Evolutionary conservation across 2,888 invertebrate species (phyloP), one percentile per base, ranked within the genome.

Genomic region (Drosophila leonis): DNA sequence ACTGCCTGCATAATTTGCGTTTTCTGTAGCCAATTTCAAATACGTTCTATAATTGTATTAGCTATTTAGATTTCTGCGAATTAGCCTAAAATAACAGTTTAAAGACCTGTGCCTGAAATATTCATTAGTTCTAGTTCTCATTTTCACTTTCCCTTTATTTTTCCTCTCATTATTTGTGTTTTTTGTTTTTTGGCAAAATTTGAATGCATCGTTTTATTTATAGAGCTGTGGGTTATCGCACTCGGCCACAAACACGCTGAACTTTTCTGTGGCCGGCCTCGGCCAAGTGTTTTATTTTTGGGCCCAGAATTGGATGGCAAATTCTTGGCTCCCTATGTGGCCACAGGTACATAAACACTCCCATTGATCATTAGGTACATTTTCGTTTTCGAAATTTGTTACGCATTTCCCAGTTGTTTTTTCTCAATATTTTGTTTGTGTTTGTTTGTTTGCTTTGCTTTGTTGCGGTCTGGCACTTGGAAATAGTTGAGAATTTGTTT

Each of bases 191-290:
- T 65, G 65, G 59, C 72, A 55, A 71, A 46, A 29, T 64, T 60
- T 55, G 35, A 44, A 49, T 70, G 65, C 65, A 70, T n/a, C 62
- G 46, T 48, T 70, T 83, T 86, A 73, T 75, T 79, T 80, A 86
- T 86, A 80, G 79, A 56, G 42, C 49, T 41, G 9, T 70, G 33
- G 78, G 85, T 75, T 70, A 79, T 65, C 65, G 82, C 68, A 72
- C 75, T 75, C 66, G 71, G 55, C 52, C 65, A 66, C 42, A 52
- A 59, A 37, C 37, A 18, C 66, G 66, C 67, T 72, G 76, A 83
- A 83, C 86, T 86, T 75, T 77, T 64, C 42, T 51, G 24, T 54
- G 39, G 54, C 33, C 72, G 65, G 57, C 57, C 60, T 29, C 72
- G 65, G 57, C 57, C 60, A 64, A 63, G 64, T 68, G 57, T 64